A percentile compares a stretch with the other conserved stretches of the same genome.
phyloP scores from a whole-genome alignment of 2,888 invertebrate genomes.

The Heteromurus nitidus region DNA sequence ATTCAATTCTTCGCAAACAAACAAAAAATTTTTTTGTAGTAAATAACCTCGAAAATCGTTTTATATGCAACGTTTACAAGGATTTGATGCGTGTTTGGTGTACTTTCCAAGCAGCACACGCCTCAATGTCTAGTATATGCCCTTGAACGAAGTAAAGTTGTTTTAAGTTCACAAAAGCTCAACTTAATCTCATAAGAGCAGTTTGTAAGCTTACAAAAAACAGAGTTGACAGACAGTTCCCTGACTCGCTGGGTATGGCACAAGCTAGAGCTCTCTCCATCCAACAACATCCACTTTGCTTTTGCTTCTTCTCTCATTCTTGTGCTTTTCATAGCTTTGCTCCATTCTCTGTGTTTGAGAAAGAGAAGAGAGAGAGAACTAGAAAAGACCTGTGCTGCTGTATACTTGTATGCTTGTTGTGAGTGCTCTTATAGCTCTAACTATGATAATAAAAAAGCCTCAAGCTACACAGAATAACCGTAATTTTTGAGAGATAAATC shows the following conservation, averaged over 20 bases:
- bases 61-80: too few relatives aligned
- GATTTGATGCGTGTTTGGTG: too few relatives aligned
- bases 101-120: background rate
- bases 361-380: background rate
- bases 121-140: background rate
- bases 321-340: constrained; percentile 9
- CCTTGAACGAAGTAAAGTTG: constrained; percentile 7
- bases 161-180: constrained; percentile 42
- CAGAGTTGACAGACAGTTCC: constrained; percentile 52
- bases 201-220: constrained; percentile 24
- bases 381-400: background rate
- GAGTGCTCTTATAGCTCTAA: constrained; percentile 31
- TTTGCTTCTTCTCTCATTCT: constrained; percentile 11
- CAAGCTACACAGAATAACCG: constrained; percentile 61
- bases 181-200: constrained; percentile 48
- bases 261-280: constrained; percentile 45
- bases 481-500: constrained; percentile 64
- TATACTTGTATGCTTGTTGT: background rate
- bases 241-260: constrained; percentile 44
- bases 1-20: too few relatives aligned
- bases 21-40: too few relatives aligned
- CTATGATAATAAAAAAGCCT: constrained; percentile 57
- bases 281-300: too few relatives aligned
- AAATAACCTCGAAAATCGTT: too few relatives aligned
- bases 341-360: background rate